These are phyloP conservation scores for Anolis sagrei DNA, from an alignment of 2,113 vertebrate genomes.

Conservation along the genomic window DNA sequence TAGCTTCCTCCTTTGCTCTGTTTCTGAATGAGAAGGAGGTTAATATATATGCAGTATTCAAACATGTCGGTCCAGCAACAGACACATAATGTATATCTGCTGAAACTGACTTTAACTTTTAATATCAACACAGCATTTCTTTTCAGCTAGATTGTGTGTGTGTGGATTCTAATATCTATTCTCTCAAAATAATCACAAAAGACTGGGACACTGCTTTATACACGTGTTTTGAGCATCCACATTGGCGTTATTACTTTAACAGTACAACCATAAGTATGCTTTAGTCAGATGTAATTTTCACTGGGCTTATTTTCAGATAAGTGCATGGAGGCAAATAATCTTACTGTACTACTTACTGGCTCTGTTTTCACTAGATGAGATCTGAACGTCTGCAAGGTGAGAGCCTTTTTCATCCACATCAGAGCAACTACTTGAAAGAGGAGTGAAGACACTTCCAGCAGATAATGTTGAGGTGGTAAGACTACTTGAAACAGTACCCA, in stretches of 20 bases:
- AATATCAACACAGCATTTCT: no score
- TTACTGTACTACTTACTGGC: conserved; percentile 77
- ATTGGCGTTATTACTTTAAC: neutral
- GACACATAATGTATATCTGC: neutral
- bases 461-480: conserved; percentile 80
- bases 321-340: neutral
- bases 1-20: no score
- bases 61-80: neutral
- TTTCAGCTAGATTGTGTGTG: no score
- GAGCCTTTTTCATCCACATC: conserved; percentile 84
- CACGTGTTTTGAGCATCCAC: neutral
- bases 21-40: no score
- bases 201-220: neutral
- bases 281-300: neutral
- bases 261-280: neutral
- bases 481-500: conserved; percentile 76
- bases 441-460: conserved; percentile 86
- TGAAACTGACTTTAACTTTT: no score
- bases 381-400: conserved; percentile 83
- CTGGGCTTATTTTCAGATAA: neutral
- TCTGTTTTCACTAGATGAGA: conserved; percentile 84
- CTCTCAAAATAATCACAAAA: neutral
- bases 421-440: conserved; percentile 76
- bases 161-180: neutral
- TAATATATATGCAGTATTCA: neutral